A percentile compares a stretch with the other conserved stretches of the same genome.
Conservation (phyloP, 2,797 vertebrate genomes). For the Calcarius lapponicus region DNA sequence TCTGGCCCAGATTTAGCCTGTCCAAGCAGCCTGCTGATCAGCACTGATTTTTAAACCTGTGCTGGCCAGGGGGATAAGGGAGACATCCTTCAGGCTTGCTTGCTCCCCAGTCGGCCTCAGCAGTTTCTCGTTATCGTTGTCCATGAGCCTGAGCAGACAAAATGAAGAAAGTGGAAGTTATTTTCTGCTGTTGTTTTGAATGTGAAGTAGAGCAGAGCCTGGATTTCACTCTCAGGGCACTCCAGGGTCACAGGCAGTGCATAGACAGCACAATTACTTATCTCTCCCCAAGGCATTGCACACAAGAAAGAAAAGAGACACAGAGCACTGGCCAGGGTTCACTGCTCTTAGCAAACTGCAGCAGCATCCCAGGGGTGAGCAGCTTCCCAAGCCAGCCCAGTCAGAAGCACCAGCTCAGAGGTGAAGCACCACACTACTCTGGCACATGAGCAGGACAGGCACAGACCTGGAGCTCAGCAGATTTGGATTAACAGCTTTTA, state of each 20-base stretch:
- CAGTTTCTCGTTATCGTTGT: not conserved
- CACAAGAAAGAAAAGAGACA: slow-evolving; percentile 2
- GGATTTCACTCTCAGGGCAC: slow-evolving; percentile 26
- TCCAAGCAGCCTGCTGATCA: not conserved
- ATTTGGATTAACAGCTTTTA: fast-evolving
- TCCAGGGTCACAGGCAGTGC: not conserved
- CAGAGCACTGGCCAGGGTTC: not conserved
- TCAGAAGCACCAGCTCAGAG: not conserved
- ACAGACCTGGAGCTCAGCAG: not conserved
- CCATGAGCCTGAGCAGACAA: not conserved
- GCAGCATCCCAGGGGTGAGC: not conserved
- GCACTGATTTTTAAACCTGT: not conserved
- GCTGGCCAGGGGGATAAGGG: not conserved
- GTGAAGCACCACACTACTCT: fast-evolving
- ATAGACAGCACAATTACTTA: slow-evolving; percentile 31
- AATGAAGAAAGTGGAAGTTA: slow-evolving; percentile 28
- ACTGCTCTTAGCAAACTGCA: slow-evolving; percentile 27
- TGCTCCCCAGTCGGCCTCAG: fast-evolving
- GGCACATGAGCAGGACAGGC: not conserved
- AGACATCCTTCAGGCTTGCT: not conserved
- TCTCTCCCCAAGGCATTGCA: not conserved
- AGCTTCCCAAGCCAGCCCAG: not conserved
- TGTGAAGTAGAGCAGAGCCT: not conserved
- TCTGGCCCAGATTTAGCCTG: not conserved
- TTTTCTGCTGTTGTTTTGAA: slow-evolving; percentile 57